These are phyloP conservation scores for Cepphus grylle DNA, from an alignment of 2,113 vertebrate species.

Conservation along the genomic window DNA sequence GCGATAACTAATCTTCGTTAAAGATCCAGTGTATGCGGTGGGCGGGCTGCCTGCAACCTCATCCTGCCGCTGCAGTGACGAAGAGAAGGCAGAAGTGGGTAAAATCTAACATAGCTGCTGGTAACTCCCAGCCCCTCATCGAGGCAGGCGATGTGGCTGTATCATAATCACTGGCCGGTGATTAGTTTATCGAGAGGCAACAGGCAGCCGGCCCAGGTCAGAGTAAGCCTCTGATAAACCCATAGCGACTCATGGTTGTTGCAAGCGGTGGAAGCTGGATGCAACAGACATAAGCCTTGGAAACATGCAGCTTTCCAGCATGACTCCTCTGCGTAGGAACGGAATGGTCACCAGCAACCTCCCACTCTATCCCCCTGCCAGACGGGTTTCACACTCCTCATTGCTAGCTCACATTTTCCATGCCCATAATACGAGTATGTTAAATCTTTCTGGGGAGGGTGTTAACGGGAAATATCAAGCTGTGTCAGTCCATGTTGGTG, in stretches of 20 bases:
- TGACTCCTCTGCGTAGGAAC: not conserved
- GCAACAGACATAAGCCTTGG: not conserved
- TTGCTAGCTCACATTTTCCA: not conserved
- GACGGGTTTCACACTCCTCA: not conserved
- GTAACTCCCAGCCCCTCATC: rapidly evolving
- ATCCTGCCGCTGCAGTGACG: not conserved
- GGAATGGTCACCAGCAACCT: not conserved
- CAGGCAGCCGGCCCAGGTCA: not conserved
- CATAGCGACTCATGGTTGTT: rapidly evolving
- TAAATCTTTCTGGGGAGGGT: not conserved
- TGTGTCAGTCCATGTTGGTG: not conserved
- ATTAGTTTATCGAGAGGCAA: not conserved
- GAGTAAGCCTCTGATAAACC: not conserved
- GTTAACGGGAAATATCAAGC: not conserved
- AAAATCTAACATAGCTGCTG: not conserved
- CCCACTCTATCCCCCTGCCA: too few relatives aligned
- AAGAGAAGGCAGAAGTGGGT: not conserved
- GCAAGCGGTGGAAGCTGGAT: not conserved
- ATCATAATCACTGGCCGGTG: not conserved
- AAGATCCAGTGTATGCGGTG: rapidly evolving
- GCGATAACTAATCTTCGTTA: not conserved
- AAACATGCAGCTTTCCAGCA: not conserved
- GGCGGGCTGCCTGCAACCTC: not conserved
- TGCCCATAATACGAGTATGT: not conserved
- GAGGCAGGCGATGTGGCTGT: not conserved